Evolutionary conservation across 2,888 invertebrate species (phyloP), one percentile per base, ranked within the genome.

Genomic region (Hymenopus coronatus): DNA sequence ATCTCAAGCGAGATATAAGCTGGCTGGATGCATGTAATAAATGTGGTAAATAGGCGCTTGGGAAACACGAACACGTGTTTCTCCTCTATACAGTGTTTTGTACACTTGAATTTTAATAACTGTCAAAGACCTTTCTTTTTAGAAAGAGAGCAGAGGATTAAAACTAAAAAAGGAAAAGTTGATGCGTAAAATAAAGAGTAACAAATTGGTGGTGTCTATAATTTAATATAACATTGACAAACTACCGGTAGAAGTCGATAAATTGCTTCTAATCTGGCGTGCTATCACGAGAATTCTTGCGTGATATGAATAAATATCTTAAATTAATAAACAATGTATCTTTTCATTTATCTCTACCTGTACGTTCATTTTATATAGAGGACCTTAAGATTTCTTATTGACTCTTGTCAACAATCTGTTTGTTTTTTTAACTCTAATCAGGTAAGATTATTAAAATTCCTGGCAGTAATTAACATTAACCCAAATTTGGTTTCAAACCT

Each of bases 151-250:
- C 25, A 70, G 54, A 25, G 54, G 54, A 70, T 70, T 70, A 70
- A 70, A 15, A 15, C 4, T 15, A 54, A 15, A 54, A 70, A 70
- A 70, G 54, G 20, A 70, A 70, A 70, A 70, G 54, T 70, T 20
- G 15, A 70, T 70, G 6, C 54, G 25, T 70, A 25, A 70, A 70
- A 70, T 70, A 20, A 70, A 70, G 54, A 20, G 54, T 70, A 70
- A 70, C 54, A 70, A 70, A 70, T 70, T 70, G 54, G 54, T 25
- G 54, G 20, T 84, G 46, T 40, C 46, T 46, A 28, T 46, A 46
- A 85, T 81, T 87, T 81, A 87, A 87, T 81, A 33, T 70, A 87
- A 81, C 86, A 81, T 7, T 81, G 86, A 87, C 28, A 87, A 81
- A 87, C 82, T 87, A 87, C 86, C 70, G 2, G 30, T 30, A 25